phyloP scores from a whole-genome alignment of 2,888 invertebrate species.

The Nomada goodeniana region DNA sequence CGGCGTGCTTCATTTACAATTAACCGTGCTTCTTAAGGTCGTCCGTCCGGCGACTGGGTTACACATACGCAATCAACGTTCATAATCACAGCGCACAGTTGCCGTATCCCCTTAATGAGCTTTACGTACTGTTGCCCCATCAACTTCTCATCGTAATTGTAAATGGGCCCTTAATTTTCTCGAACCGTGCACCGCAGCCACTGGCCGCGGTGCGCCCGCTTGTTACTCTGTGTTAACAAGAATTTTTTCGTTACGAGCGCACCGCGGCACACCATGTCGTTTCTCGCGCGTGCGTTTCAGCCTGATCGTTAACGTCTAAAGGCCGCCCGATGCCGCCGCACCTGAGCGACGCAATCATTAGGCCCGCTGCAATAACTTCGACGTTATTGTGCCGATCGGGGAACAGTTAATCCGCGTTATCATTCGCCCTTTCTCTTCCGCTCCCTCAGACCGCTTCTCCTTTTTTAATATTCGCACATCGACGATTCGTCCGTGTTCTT shows the following conservation, averaged over 20 bases:
- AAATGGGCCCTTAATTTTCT: constrained; percentile 68
- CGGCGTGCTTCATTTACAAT: constrained; percentile 71
- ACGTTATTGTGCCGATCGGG: too few relatives aligned
- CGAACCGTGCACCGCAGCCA: constrained; percentile 20
- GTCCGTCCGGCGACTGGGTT: constrained; percentile 64
- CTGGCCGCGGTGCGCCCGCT: constrained; percentile 17
- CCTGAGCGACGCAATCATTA: too few relatives aligned
- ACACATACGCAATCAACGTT: constrained; percentile 70
- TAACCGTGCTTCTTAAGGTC: constrained; percentile 69
- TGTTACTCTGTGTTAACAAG: constrained; percentile 55
- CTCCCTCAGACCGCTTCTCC: too few relatives aligned
- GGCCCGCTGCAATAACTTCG: too few relatives aligned
- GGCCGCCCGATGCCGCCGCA: background rate
- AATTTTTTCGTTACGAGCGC: constrained; percentile 38
- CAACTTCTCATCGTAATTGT: constrained; percentile 70
- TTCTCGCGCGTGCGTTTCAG: constrained; percentile 22
- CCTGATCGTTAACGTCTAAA: constrained; percentile 15
- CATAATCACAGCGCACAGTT: constrained; percentile 62
- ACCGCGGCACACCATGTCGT: constrained; percentile 3
- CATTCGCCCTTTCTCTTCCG: too few relatives aligned
- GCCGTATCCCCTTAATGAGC: constrained; percentile 69
- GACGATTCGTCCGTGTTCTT: background rate
- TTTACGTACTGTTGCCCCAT: constrained; percentile 70
- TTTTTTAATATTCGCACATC: background rate
- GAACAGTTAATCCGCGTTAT: too few relatives aligned